Percentiles rank a stretch among this genome's conserved stretches.
Conservation (phyloP, 2,888 invertebrate species). For the Diadromus collaris region DNA sequence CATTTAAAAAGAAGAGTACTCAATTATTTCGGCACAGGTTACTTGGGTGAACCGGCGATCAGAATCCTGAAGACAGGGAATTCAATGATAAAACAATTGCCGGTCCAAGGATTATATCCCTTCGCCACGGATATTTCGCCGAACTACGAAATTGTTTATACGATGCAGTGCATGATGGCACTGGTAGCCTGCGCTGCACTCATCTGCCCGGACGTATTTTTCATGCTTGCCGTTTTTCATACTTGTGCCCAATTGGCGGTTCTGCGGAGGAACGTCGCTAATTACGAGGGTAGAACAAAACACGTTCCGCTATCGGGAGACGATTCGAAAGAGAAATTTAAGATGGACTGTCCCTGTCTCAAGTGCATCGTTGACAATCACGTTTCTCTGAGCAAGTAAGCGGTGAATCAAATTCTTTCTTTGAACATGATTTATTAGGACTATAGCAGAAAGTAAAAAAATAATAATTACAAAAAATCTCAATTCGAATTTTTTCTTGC, state of each 20-base stretch:
- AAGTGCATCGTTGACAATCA: constrained; percentile 57
- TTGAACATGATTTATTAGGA: too few species aligned
- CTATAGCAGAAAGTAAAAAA: not conserved
- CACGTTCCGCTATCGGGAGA: constrained; percentile 14
- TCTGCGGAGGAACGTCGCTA: constrained; percentile 39
- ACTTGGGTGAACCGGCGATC: not conserved
- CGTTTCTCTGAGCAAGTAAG: constrained; percentile 44
- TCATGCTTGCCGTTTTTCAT: constrained; percentile 54
- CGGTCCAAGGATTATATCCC: constrained; percentile 48
- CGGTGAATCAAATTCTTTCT: not conserved
- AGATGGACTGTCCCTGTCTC: constrained; percentile 36
- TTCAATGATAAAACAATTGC: constrained; percentile 33
- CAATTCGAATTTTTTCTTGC: not conserved
- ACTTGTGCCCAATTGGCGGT: constrained; percentile 60
- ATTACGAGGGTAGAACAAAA: constrained; percentile 34
- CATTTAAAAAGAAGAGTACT: not conserved
- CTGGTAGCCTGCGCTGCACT: not conserved
- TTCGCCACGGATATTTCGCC: constrained; percentile 45
- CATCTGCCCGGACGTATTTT: constrained; percentile 28
- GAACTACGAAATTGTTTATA: constrained; percentile 54
- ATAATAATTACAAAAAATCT: not conserved
- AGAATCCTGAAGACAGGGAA: constrained; percentile 14
- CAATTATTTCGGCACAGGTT: not conserved
- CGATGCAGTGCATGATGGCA: constrained; percentile 32
- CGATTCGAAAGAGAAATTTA: not conserved